phyloP scores from a whole-genome alignment of 2,113 vertebrate genomes.

The Talpa occidentalis region DNA sequence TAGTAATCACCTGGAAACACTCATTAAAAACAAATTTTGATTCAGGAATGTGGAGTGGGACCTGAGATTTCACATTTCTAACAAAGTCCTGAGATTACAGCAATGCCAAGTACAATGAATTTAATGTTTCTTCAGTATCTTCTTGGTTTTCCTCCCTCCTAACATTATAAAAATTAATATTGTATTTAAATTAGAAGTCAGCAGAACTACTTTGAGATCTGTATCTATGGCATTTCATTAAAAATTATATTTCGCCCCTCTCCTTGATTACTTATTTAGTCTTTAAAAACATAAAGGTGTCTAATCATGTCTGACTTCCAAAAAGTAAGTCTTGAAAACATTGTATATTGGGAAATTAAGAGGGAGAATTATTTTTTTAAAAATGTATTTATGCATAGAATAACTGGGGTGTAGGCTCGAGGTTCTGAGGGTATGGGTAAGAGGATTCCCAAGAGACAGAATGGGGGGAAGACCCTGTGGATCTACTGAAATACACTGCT shows the following conservation, averaged over 20 bases:
- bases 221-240: neutral
- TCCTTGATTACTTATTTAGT: neutral
- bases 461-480: too few relatives aligned
- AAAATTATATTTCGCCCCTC: neutral
- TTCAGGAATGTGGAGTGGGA: neutral
- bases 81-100: neutral
- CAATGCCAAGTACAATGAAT: neutral
- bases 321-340: neutral
- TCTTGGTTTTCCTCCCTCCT: neutral
- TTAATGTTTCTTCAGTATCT: neutral
- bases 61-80: neutral
- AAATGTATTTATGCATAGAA: too few relatives aligned
- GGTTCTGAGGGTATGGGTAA: too few relatives aligned
- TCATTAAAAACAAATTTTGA: neutral
- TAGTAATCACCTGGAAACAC: neutral
- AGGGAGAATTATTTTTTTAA: too few relatives aligned
- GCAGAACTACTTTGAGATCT: neutral
- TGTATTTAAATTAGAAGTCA: neutral
- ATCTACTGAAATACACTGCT: too few relatives aligned
- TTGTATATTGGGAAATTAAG: neutral
- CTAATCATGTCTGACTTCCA: neutral
- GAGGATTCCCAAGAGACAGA: too few relatives aligned
- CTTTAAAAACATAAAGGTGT: neutral
- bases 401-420: neutral
- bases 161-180: neutral